Percentiles rank a stretch among this genome's conserved stretches.
Conservation (phyloP, 2,888 invertebrate genomes). For the Philopedon plagiatum region DNA sequence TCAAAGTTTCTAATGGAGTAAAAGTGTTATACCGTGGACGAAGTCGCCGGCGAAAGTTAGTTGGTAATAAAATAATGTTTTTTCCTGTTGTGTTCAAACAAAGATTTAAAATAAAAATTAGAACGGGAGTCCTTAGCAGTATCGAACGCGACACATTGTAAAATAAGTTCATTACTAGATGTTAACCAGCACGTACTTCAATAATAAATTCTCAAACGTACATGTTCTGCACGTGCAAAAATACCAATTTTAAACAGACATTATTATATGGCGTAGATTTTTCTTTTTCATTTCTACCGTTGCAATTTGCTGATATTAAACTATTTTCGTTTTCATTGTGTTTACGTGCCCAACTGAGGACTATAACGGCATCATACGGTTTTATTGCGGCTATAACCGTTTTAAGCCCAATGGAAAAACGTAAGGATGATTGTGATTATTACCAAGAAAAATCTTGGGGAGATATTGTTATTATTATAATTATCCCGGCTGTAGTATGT, state of each 20-base stretch:
- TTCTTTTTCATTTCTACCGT: constrained; percentile 22
- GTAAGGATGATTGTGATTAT: constrained; percentile 19
- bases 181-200: not conserved
- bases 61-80: too few relatives aligned
- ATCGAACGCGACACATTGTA: not conserved
- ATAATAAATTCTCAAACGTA: not conserved
- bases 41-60: too few relatives aligned
- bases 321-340: constrained; percentile 39
- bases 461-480: not conserved
- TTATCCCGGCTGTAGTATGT: not conserved
- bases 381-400: constrained; percentile 39
- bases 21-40: too few relatives aligned
- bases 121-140: too few relatives aligned
- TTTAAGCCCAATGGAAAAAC: constrained; percentile 38
- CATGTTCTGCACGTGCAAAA: not conserved
- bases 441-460: constrained; percentile 7
- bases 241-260: constrained; percentile 7
- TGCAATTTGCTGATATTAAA: constrained; percentile 45
- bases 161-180: not conserved
- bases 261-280: not conserved
- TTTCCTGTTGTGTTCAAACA: too few relatives aligned
- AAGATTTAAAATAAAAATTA: too few relatives aligned
- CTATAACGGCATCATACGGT: constrained; percentile 37
- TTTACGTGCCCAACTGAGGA: constrained; percentile 38
- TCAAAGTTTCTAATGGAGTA: too few relatives aligned